Evolutionary conservation across 2,113 vertebrate genomes (phyloP).

Genomic region (Coptodon bakossiorum): DNA sequence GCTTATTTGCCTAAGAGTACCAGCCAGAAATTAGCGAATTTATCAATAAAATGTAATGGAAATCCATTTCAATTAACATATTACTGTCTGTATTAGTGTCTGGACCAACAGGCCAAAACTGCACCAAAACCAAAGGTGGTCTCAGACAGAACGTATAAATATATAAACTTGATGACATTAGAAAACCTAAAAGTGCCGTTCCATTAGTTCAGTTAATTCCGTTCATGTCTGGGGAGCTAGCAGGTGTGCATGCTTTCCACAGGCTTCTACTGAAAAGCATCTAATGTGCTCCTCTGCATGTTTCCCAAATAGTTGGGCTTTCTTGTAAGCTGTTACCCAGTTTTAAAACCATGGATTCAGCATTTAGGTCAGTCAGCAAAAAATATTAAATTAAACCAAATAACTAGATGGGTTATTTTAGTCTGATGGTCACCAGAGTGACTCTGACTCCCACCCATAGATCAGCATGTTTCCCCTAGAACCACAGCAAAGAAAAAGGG

Average conservation of each 20-base stretch:
- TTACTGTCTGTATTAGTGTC: not conserved
- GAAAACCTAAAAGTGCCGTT: not conserved
- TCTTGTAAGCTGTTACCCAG: not conserved
- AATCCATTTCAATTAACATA: not conserved
- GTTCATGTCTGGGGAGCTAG: not conserved
- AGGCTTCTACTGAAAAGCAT: not conserved
- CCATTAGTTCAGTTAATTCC: not conserved
- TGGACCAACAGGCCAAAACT: not conserved
- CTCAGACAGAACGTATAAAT: not conserved
- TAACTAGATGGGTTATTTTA: not conserved
- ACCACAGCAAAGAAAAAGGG: not conserved
- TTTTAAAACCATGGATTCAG: not conserved
- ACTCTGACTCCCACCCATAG: not conserved
- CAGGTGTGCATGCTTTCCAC: not conserved
- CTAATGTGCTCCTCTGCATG: not conserved
- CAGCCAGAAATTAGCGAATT: not conserved
- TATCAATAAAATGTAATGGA: not conserved
- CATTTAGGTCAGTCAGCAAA: not conserved
- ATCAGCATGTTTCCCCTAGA: not conserved
- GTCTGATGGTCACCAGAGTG: not conserved
- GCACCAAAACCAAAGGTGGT: not conserved
- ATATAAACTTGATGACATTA: not conserved
- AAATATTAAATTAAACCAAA: not conserved
- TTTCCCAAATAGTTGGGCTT: not conserved
- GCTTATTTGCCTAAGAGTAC: not conserved